Percentiles rank a stretch among this genome's conserved stretches.
phyloP scores from a whole-genome alignment of 2,888 invertebrate genomes.

The Zaprionus bogoriensis region DNA sequence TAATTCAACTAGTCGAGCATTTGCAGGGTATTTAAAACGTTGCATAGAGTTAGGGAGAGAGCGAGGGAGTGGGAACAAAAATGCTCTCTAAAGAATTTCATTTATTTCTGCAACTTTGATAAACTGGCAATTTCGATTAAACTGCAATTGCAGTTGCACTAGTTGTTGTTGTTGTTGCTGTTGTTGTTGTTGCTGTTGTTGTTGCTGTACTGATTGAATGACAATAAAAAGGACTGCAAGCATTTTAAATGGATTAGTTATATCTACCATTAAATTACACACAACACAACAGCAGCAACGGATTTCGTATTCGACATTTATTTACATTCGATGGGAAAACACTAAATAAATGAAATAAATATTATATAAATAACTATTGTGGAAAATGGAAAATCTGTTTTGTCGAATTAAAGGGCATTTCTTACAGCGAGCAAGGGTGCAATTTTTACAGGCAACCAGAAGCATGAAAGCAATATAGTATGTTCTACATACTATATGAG shows the following conservation, averaged over 20 bases:
- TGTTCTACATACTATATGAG: not conserved
- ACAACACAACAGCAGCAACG: not conserved
- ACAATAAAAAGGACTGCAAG: not conserved
- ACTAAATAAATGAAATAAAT: not conserved
- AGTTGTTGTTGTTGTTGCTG: not conserved
- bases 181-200: not conserved
- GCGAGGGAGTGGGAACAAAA: not conserved
- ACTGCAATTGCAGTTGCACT: not conserved
- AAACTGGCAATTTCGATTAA: not conserved
- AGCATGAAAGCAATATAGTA: not conserved
- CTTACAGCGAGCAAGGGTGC: not conserved
- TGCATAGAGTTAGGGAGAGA: no score
- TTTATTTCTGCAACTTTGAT: not conserved
- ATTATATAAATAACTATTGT: not conserved
- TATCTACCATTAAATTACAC: slow-evolving; percentile 7
- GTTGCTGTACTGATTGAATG: not conserved
- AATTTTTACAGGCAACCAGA: not conserved
- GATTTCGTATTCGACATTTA: not conserved
- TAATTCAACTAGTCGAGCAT: not conserved
- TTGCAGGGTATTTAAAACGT: no score
- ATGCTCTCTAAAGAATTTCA: not conserved
- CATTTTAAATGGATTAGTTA: slow-evolving; percentile 5
- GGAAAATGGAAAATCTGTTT: not conserved
- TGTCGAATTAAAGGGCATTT: not conserved
- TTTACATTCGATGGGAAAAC: not conserved